A percentile compares a stretch with the other conserved stretches of the same genome.
phyloP scores from a whole-genome alignment of 2,113 vertebrate genomes.

The Dicerorhinus sumatrensis region DNA sequence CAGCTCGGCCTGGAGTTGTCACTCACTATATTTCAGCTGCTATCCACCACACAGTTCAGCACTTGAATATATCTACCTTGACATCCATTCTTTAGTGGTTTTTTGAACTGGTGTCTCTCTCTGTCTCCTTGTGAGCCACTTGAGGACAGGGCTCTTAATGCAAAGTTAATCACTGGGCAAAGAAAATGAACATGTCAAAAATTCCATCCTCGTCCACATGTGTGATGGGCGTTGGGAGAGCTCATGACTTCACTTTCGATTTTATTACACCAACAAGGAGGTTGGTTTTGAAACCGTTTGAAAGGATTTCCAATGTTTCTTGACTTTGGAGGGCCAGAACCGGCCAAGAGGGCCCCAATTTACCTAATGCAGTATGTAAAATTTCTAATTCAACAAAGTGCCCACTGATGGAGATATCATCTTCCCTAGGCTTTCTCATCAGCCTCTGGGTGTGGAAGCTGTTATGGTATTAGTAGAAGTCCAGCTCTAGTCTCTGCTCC shows the following conservation, averaged over 20 bases:
- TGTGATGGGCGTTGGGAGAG: background rate
- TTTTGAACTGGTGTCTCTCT: background rate
- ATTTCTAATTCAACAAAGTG: background rate
- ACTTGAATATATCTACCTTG: background rate
- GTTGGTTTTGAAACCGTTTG: background rate
- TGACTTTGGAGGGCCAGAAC: background rate
- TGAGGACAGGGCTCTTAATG: background rate
- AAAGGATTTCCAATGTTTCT: background rate
- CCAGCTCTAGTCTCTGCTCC: background rate
- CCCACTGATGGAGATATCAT: background rate
- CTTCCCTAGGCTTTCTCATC: background rate
- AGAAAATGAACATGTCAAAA: background rate
- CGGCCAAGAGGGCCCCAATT: background rate
- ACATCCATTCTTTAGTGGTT: background rate
- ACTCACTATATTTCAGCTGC: accelerated
- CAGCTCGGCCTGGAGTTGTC: background rate
- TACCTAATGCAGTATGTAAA: background rate
- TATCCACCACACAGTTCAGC: background rate
- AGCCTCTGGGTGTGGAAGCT: background rate
- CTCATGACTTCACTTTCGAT: background rate
- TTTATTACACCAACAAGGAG: background rate
- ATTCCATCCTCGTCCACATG: background rate
- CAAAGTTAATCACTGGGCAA: background rate
- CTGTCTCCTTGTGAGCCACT: background rate
- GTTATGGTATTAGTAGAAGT: background rate